Conservation (phyloP, 2,797 vertebrate species). For the Amphiprion clarkii region DNA sequence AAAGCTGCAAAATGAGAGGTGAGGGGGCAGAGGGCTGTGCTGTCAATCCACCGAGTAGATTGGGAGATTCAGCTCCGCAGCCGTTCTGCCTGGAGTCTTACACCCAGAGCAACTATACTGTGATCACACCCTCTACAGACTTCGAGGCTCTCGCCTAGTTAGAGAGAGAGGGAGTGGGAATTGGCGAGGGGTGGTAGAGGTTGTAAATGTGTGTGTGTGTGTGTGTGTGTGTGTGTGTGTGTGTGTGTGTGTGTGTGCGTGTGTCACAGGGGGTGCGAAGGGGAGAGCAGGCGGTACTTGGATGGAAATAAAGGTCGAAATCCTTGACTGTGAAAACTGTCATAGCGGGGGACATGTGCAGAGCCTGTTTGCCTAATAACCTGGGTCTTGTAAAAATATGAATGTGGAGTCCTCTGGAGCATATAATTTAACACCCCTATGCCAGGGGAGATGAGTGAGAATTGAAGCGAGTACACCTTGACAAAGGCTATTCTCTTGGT, state of each 20-base stretch:
- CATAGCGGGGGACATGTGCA: slow-evolving; percentile 82
- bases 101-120: slow-evolving; percentile 80
- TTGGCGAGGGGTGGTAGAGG: slow-evolving; percentile 65
- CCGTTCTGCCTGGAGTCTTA: slow-evolving; percentile 78
- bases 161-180: slow-evolving; percentile 70
- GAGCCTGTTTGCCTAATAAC: slow-evolving; percentile 87
- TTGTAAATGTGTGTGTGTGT: slow-evolving; percentile 53
- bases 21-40: slow-evolving; percentile 61
- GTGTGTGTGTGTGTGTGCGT: slow-evolving; percentile 49
- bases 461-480: slow-evolving; percentile 88
- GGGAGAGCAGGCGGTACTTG: slow-evolving; percentile 76
- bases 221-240: slow-evolving; percentile 54
- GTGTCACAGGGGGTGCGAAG: slow-evolving; percentile 67
- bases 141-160: slow-evolving; percentile 78
- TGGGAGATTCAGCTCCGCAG: slow-evolving; percentile 64
- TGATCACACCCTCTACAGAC: slow-evolving; percentile 81
- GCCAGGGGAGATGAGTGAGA: slow-evolving; percentile 88
- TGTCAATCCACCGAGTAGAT: slow-evolving; percentile 69
- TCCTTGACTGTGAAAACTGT: slow-evolving; percentile 87
- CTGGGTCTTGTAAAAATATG: slow-evolving; percentile 82
- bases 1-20: slow-evolving; percentile 70
- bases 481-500: slow-evolving; percentile 83
- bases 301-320: slow-evolving; percentile 85
- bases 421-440: slow-evolving; percentile 88
- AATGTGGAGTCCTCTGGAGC: slow-evolving; percentile 80